Evolutionary conservation across 2,797 vertebrate species (phyloP).

Genomic region (Siniperca obscura): DNA sequence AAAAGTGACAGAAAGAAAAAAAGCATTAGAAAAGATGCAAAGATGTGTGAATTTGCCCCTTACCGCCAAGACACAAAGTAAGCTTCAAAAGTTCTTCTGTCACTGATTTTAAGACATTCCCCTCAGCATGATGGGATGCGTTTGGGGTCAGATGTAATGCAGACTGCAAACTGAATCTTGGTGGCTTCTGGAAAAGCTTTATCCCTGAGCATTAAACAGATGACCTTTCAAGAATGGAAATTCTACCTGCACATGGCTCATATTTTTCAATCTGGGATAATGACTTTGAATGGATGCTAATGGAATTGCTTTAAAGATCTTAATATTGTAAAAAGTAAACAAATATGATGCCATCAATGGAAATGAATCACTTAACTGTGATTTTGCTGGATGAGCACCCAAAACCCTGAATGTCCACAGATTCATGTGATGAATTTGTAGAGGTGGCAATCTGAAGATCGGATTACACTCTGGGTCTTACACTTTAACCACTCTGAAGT

Average conservation of each 20-base stretch:
- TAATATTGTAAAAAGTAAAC: not conserved
- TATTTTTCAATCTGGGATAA: not conserved
- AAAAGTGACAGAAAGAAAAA: not conserved
- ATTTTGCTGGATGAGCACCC: not conserved
- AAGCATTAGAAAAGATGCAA: not conserved
- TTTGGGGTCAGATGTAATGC: not conserved
- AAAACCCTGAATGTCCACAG: constrained; percentile 11
- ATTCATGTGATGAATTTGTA: constrained; percentile 1
- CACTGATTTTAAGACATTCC: not conserved
- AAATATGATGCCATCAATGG: not conserved
- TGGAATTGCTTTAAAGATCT: constrained; percentile 3
- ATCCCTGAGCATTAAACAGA: not conserved
- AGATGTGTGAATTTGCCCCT: not conserved
- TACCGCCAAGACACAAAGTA: not conserved
- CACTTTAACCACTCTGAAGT: not conserved
- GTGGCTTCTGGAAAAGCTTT: constrained; percentile 5
- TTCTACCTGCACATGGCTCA: not conserved
- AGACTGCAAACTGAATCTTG: not conserved
- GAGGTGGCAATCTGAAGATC: constrained; percentile 16
- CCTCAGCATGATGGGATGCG: not conserved
- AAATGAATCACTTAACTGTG: not conserved
- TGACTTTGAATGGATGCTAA: not conserved
- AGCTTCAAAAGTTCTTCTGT: not conserved
- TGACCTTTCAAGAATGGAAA: not conserved
- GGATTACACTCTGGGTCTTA: not conserved